Conservation (phyloP, 92 coral and sea anemone genomes). For the Desmophyllum pertusum region DNA sequence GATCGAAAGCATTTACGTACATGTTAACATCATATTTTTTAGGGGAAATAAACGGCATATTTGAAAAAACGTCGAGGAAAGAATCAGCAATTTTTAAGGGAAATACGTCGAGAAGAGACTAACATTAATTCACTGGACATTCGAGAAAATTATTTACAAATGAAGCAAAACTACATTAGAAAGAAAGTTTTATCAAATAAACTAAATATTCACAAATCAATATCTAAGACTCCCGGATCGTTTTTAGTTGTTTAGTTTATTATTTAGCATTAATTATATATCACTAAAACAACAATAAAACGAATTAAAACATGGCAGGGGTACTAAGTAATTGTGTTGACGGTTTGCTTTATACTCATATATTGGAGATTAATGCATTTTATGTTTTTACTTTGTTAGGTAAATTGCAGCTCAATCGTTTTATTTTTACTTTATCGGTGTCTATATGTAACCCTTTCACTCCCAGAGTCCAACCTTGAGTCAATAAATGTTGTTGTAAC, state of each 20-base stretch:
- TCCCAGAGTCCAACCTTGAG: no score
- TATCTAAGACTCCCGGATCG: not conserved
- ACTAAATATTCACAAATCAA: not conserved
- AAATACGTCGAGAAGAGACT: not conserved
- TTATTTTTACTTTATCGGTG: no score
- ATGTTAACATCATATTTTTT: not conserved
- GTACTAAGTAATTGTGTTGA: not conserved
- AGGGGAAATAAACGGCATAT: not conserved
- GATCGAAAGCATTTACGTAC: not conserved
- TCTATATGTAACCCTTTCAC: no score
- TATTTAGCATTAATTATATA: not conserved
- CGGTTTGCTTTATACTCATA: not conserved
- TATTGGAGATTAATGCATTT: not conserved
- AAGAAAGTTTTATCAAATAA: not conserved
- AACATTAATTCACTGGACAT: not conserved
- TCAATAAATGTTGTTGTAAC: no score
- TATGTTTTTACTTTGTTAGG: no score
- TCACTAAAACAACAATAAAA: not conserved
- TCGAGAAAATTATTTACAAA: not conserved
- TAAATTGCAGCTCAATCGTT: not conserved
- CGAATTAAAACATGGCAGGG: not conserved
- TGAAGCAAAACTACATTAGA: not conserved
- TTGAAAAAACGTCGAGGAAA: not conserved
- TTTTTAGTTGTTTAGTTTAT: not conserved
- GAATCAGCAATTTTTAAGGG: not conserved